Evolutionary conservation across 2,797 vertebrate genomes (phyloP), one percentile per base, ranked within the genome.

Genomic region (Myotis myotis): DNA sequence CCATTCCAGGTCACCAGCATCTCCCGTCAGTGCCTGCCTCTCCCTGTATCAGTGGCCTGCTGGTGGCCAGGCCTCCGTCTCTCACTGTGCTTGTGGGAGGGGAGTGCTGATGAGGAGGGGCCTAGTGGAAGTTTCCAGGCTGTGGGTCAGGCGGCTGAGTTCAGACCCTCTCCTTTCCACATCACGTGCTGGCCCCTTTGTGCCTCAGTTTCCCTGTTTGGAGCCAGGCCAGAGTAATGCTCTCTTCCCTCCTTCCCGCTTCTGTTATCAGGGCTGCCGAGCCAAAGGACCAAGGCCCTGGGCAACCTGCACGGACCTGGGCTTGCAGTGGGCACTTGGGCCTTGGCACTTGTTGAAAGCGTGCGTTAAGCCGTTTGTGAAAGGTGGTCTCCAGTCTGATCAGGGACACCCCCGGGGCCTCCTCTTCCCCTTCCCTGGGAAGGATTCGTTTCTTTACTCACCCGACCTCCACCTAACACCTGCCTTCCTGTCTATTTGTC

Each of bases 31-130:
- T 66, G n/a, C 89, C 76, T 38, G 2, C 30, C 49, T 87, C 85
- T 96, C 84, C 96, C 87, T 95, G 93, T 91, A 64, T 94, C 94
- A 49, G 88, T 57, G 0, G 1, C 87, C 96, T 83, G 79, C 95
- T 92, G 51, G 16, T 2, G 90, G 94, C 83, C 94, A 30, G 60
- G 85, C 80, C 90, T 68, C 72, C 0, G 12, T 70, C 71, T 97
- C 92, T 72, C 80, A 1, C 3, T n/a, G 87, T 89, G 92, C 68
- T 55, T 44, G 76, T 25, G 74, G 33, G 76, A 82, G 79, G 85
- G 83, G 78, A 64, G 82, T 15, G 71, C 51, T 47, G 33, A 86
- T 0, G 71, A 80, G 60, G 64, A 49, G 0, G 0, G 78, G 51
- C 10, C 89, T 30, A 17, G 0, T 0, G 0, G 4, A 1, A 16